Conservation (phyloP, 2,888 invertebrate genomes). For the Monoplex corrugatus region DNA sequence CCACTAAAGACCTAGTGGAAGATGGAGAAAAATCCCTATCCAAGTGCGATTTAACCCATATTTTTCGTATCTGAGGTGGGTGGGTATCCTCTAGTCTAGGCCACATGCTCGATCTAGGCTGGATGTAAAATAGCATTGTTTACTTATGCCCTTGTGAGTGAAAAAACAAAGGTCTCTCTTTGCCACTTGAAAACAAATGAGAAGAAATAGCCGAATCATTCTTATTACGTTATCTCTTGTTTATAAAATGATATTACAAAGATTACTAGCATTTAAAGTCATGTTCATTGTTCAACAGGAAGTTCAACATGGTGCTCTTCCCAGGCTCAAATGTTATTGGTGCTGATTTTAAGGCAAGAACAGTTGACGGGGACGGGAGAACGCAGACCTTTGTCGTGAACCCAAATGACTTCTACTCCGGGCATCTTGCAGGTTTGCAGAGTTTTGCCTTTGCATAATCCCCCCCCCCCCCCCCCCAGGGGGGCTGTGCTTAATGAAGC, state of each 20-base stretch:
- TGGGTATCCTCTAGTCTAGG: no score
- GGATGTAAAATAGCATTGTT: no score
- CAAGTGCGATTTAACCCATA: no score
- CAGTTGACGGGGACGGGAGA: conserved; percentile 63
- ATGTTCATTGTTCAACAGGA: conserved; percentile 56
- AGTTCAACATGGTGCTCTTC: conserved; percentile 69
- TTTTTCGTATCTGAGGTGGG: no score
- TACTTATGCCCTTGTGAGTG: no score
- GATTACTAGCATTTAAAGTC: not conserved
- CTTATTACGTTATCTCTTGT: not conserved
- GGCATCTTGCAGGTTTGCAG: conserved; percentile 60
- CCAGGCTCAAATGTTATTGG: conserved; percentile 65
- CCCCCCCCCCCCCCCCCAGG: no score
- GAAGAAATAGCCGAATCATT: not conserved
- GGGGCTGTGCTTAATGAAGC: no score
- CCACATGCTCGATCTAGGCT: no score
- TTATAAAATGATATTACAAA: not conserved
- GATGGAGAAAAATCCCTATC: no score
- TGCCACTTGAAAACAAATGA: not conserved
- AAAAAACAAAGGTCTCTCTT: no score
- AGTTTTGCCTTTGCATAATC: no score
- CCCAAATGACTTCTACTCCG: conserved; percentile 60
- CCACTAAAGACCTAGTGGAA: no score
- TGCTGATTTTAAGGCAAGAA: conserved; percentile 63
- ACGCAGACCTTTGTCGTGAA: conserved; percentile 60